These are phyloP conservation scores for Colletes collaris DNA, from an alignment of 2,888 invertebrate genomes.

Conservation along the genomic window DNA sequence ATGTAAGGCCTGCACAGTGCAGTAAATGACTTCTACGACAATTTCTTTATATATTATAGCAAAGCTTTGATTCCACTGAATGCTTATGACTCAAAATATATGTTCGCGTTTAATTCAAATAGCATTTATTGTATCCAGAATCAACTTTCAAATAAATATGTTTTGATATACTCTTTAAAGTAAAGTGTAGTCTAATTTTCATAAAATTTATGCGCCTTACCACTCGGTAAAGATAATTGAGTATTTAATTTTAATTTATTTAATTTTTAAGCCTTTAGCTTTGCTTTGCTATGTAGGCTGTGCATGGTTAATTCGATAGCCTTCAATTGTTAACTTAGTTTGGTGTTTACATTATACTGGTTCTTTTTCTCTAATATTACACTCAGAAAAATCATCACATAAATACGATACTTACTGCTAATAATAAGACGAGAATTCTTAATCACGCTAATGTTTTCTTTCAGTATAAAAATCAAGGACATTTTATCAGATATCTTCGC, in stretches of 20 bases:
- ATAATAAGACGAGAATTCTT: conserved; percentile 22
- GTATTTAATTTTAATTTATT: conserved; percentile 17
- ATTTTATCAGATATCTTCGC: conserved; percentile 30
- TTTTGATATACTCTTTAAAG: not conserved
- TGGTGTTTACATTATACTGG: conserved; percentile 1
- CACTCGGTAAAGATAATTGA: not conserved
- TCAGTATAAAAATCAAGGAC: conserved; percentile 44
- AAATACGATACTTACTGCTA: conserved; percentile 35
- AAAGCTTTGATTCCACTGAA: conserved; percentile 25
- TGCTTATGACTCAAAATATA: conserved; percentile 14
- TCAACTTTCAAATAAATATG: not conserved
- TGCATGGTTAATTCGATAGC: conserved; percentile 23
- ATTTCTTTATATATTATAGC: conserved; percentile 9
- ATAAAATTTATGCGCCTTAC: conserved; percentile 12
- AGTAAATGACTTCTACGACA: conserved; percentile 25
- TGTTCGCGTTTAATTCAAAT: not conserved
- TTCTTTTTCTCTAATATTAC: not conserved
- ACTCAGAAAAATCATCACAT: conserved; percentile 16
- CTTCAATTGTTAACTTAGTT: conserved; percentile 27
- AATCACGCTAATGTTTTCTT: conserved; percentile 6
- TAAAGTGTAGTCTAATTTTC: not conserved
- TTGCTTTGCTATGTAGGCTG: conserved; percentile 52
- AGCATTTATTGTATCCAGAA: not conserved
- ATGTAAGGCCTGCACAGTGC: conserved; percentile 48
- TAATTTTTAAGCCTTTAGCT: conserved; percentile 53